Base-by-base conservation (phyloP, 1,140 invertebrate species). In the Drosophila neocordata region DNA sequence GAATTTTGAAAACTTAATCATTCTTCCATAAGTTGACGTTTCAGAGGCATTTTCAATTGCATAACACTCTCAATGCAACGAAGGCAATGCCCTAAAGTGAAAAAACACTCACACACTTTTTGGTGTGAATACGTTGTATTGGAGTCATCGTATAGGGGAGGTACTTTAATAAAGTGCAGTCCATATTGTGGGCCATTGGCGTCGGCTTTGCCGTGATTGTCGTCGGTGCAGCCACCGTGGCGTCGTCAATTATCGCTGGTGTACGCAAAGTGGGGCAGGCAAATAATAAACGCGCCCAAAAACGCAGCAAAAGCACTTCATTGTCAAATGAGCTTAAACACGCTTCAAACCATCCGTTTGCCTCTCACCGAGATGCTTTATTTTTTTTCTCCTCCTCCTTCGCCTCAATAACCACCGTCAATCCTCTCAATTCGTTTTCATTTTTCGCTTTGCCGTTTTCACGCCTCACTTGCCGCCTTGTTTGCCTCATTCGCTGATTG, bases 321-420 rank as follows among this genome's bases (percentile, higher is more conserved):
- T 87, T 85, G 82, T 85, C 78, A 87, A 87, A 85, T 87, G 82
- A 87, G 82, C 83, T 82, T 76, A 87, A 85, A 57, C 74, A 78
- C 71, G 77, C 81, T 81, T 68, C 73, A 61, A 58, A 41, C 65
- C 62, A 31, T 61, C 51, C 60, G 69, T 52, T 41, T 52, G 58
- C 31, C 41, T 37, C 20, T 27, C 34, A 22, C 18, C 1, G 22
- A n/a, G 7, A 6, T 31, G 27, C 27, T 31, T 41, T 22, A 44
- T 11, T 48, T 34, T 35, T 11, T 24, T 31, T 24, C 64, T 18
- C 7, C 56, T 61, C 22, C 38, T 22, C 31, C 38, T 18, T 61
- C 48, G n/a, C 20, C 48, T 15, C 20, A 48, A 48, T 48, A 48
- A 48, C 15, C 41, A 18, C 1, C 8, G 41, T 15, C 41, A 48